Evolutionary conservation across 2,888 invertebrate species (phyloP).

Genomic region (Ectobius pallidus): DNA sequence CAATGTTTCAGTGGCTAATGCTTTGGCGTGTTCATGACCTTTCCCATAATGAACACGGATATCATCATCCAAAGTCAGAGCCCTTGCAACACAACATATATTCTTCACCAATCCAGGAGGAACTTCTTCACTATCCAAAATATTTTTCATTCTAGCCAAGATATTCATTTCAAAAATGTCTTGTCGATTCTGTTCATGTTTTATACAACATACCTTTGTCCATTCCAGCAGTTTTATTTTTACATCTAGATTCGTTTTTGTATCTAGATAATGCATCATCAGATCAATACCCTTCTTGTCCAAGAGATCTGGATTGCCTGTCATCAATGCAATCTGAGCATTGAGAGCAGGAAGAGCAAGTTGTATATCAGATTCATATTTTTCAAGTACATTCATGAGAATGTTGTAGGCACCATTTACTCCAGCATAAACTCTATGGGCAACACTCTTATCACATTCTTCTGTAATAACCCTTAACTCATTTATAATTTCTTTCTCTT

Average conservation of each 20-base stretch:
- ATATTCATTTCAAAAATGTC: constrained; percentile 71
- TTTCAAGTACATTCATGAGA: constrained; percentile 64
- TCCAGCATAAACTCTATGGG: constrained; percentile 76
- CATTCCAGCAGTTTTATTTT: constrained; percentile 65
- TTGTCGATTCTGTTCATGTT: constrained; percentile 86
- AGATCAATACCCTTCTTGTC: constrained; percentile 66
- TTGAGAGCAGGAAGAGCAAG: constrained; percentile 56
- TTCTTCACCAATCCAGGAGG: constrained; percentile 59
- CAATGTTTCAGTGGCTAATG: constrained; percentile 72
- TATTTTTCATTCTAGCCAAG: constrained; percentile 63
- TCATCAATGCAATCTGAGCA: constrained; percentile 67
- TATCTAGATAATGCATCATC: constrained; percentile 66
- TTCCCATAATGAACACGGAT: constrained; percentile 85
- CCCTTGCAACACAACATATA: constrained; percentile 69
- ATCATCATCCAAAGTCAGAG: constrained; percentile 85
- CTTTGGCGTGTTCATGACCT: constrained; percentile 82
- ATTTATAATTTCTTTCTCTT: constrained; percentile 18
- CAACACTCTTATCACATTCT: constrained; percentile 74
- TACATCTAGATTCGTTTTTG: constrained; percentile 61
- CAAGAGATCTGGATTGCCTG: constrained; percentile 84
- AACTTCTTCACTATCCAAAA: constrained; percentile 56
- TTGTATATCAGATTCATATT: constrained; percentile 51
- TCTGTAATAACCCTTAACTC: constrained; percentile 46
- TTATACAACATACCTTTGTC: constrained; percentile 75
- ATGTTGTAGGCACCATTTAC: constrained; percentile 74